Evolutionary conservation across 2,888 invertebrate species (phyloP), one percentile per base, ranked within the genome.

Genomic region (Sarcophaga subvicina): DNA sequence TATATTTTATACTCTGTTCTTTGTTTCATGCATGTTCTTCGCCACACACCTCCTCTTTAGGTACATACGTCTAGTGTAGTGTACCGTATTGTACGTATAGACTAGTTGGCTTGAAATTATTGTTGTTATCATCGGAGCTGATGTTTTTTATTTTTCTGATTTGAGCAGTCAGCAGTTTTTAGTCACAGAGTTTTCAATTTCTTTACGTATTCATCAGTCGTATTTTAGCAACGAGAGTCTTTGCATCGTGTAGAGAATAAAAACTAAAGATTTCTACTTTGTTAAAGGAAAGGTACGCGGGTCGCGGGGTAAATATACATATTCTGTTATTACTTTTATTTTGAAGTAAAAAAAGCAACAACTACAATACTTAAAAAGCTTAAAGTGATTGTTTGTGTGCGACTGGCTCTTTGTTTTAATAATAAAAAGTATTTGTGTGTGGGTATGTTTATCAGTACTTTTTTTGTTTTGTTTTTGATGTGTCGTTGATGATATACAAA

Each of bases 161-260:
- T 70, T 84, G 49, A 73, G 79, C 71, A 76, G 80, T 83, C 80
- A 82, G 83, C 83, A 78, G 47, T 83, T 78, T 62, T 83, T 83
- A 83, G 77, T 83, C 72, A 78, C 22, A 66, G 66, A 72, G 72
- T 25, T 63, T 72, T 54, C 69, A 73, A 77, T 83, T 84, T 79
- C 75, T 79, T 75, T 54, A 75, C 77, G 66, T 79, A 49, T 75
- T 82, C 86, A 86, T 86, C 81, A 83, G 83, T 86, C 75, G 80
- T 80, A 78, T 87, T 71, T 60, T 47, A 84, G 67, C 87, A 87
- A 71, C 87, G 84, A 60, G 81, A 87, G 87, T 76, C 81, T 80
- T 82, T 66, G 84, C 87, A 87, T 59, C 84, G 59, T 49, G 54
- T 76, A 71, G 5, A 17, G 49, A 86, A 54, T 60, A 59, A 20